Percentiles rank a stretch among this genome's conserved stretches.
Evolutionary conservation across 1,140 invertebrate genomes (phyloP).

Genomic region (Odontomachus brunneus): DNA sequence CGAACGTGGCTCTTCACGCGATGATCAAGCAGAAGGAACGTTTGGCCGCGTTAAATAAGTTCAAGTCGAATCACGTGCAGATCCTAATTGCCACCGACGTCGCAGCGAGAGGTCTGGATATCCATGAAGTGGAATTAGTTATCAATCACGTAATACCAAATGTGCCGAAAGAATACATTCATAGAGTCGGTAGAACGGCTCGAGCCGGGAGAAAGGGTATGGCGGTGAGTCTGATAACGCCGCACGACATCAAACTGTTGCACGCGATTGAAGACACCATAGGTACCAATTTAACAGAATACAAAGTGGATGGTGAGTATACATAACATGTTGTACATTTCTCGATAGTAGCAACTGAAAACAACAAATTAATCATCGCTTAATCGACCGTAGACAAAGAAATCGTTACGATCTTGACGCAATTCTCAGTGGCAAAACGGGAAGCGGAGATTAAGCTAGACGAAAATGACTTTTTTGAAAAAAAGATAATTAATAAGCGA

Average conservation of each 20-base stretch:
- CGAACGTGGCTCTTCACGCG: conserved; percentile 94
- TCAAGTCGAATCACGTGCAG: conserved; percentile 93
- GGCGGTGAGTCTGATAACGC: conserved; percentile 96
- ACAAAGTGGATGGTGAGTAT: conserved; percentile 92
- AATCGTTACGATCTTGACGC: conserved; percentile 94
- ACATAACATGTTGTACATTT: background rate
- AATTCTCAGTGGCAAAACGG: conserved; percentile 95
- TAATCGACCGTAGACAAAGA: conserved; percentile 89
- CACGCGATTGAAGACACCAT: conserved; percentile 94
- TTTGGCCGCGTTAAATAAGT: conserved; percentile 91
- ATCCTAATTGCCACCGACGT: conserved; percentile 99
- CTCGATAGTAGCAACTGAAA: conserved; percentile 11
- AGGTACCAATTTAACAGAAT: conserved; percentile 94
- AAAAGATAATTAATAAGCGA: conserved; percentile 93
- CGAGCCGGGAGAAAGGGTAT: conserved; percentile 94
- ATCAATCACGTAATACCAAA: conserved; percentile 97
- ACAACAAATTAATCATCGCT: conserved; percentile 48
- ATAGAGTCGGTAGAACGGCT: conserved; percentile 98
- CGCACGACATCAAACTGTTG: conserved; percentile 95
- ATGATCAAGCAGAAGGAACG: conserved; percentile 94
- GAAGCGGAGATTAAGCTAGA: conserved; percentile 97
- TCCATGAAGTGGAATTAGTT: conserved; percentile 95
- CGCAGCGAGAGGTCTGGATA: conserved; percentile 96
- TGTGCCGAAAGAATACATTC: conserved; percentile 97
- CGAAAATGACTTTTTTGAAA: conserved; percentile 96